Conservation (phyloP, 2,113 vertebrate species). For the Pachypanchax playfairii region DNA sequence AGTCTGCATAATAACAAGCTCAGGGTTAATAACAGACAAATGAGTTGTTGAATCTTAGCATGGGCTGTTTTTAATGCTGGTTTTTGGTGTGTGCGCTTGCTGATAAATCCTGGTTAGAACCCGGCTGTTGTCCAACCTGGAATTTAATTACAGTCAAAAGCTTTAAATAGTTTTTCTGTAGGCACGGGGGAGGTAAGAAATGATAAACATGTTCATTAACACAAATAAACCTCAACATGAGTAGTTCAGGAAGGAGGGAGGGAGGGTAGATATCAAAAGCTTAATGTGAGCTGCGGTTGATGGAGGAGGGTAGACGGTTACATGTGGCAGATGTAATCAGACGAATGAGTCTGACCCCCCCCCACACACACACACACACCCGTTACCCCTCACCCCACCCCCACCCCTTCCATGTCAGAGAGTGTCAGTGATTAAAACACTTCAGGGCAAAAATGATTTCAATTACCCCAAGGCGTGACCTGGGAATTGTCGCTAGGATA, state of each 20-base stretch:
- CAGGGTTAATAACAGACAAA: constrained; percentile 99
- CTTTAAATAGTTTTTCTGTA: constrained; percentile 2
- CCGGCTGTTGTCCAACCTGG: not conserved
- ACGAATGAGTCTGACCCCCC: constrained; percentile 77
- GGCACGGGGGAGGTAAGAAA: not conserved
- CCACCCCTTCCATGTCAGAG: constrained; percentile 77
- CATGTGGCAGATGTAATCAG: constrained; percentile 71
- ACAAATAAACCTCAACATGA: not conserved
- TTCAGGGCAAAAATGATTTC: constrained; percentile 95
- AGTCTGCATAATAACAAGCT: constrained; percentile 99
- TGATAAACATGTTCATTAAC: constrained; percentile 1
- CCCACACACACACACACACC: too few species aligned
- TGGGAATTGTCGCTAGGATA: constrained; percentile 95
- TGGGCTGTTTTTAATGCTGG: constrained; percentile 78
- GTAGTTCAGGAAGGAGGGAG: constrained; percentile 1
- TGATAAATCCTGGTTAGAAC: constrained; percentile 15
- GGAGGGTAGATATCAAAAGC: not conserved
- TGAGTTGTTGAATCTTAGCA: constrained; percentile 98
- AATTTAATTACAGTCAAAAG: constrained; percentile 19
- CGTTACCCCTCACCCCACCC: not conserved
- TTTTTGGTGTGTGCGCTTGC: constrained; percentile 34
- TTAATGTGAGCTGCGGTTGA: constrained; percentile 15
- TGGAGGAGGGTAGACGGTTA: constrained; percentile 24
- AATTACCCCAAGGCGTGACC: constrained; percentile 91
- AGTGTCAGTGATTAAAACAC: constrained; percentile 97